Base-by-base conservation (phyloP, 2,797 vertebrate genomes). In the Caiman crocodilus region DNA sequence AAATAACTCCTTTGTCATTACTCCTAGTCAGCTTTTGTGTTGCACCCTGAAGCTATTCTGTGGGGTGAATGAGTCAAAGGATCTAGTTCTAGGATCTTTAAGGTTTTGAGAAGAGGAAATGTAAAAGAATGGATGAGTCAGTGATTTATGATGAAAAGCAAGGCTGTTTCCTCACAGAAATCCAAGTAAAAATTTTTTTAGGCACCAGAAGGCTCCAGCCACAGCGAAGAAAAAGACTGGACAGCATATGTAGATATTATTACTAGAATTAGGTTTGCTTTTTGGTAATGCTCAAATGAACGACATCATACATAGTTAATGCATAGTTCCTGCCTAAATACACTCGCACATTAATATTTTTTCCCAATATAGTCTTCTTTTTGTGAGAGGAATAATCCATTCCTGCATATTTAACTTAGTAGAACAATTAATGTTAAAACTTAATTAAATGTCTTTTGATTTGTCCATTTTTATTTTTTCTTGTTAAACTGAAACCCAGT, bases 111-210 rank as follows among this genome's bases (percentile, higher is more conserved):
- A 79, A 85, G 14, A 92, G 14, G 65, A 87, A 91, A 63, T 79
- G 14, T 60, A 86, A 89, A 87, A 85, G 7, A 93, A 85, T 67
- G 10, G 26, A 30, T 87, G 87, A 81, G 92, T 85, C 85, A 90
- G 84, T 81, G 58, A 88, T 81, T 79, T 88, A 3, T 90, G 90
- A 65, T 77, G 30, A 92, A 93, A 96, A 90, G 50, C 13, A 87
- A 3, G 0, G 14, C 64, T 67, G 17, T 91, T 94, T 94, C 90
- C 82, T 88, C 20, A 90, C 79, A 67, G 35, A 75, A 89, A 90
- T 85, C 78, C 79, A 83, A 85, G 71, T 4, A 11, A 56, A n/a
- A 91, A 88, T 16, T 93, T 93, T 92, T 61, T 93, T 61, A 83
- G 85, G 82, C 79, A 81, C 15, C 75, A 75, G 59, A 89, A 30